Base-by-base conservation (phyloP, 2,888 invertebrate genomes). In the Hemithea aestivaria region DNA sequence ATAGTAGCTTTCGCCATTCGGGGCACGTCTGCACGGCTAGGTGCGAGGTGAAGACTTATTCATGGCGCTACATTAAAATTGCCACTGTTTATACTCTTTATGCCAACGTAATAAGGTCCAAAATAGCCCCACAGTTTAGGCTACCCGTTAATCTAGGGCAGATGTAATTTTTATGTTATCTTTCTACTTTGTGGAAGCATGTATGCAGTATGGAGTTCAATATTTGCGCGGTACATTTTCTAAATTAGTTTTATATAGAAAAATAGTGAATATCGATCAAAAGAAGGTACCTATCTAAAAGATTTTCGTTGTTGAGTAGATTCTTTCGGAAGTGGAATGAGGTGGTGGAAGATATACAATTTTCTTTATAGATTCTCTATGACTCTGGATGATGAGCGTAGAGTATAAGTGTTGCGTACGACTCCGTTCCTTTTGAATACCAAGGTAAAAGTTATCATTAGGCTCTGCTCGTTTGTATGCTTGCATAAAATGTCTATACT, bases 1-100 rank as follows among this genome's bases (percentile, higher is more conserved):
- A 70, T 64, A 64, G 62, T 64, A 56, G 37, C 35, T 28, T 53
- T 51, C 40, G 11, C 37, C 35, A 73, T 65, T 66, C 68, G n/a
- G 30, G 40, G 61, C 74, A 75, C 75, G 73, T 73, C 43, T 32
- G 23, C 29, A 27, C 44, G 29, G 27, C 41, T 39, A 57, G 54
- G 54, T 44, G 48, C 27, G 39, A 35, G 35, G 35, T 35, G 35
- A 45, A 47, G 48, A 42, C 46, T 53, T 54, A 58, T 57, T 62
- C 53, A 58, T 61, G 55, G 58, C 38, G 25, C 39, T 45, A 40
- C 32, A 41, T 37, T 44, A 23, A 39, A 37, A 38, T 36, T 49
- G 36, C 46, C 27, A 30, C 23, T 23, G 30, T 27, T 28, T 35
- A 28, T 28, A 27, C 36, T 35, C 28, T 28, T 27, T 50, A 44